These are phyloP conservation scores for Hucho hucho DNA, from an alignment of 2,113 vertebrate species.

Conservation along the genomic window DNA sequence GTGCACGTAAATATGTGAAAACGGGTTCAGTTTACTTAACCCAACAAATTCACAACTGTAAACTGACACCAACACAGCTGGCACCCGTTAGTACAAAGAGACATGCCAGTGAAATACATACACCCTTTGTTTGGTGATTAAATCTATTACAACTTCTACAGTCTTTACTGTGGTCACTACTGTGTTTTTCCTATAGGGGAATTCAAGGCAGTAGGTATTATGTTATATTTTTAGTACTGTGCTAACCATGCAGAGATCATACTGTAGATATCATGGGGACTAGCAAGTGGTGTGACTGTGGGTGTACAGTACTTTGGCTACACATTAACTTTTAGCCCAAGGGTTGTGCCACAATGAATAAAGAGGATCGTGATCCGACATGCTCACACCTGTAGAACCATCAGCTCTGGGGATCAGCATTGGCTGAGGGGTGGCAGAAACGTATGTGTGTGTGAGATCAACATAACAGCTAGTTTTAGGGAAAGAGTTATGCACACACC, in stretches of 20 bases:
- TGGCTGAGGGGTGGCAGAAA: no score
- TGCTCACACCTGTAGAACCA: no score
- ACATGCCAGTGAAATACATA: constrained; percentile 28
- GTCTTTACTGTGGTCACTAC: constrained; percentile 25
- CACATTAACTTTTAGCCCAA: no score
- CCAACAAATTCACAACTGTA: constrained; percentile 31
- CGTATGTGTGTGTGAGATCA: no score
- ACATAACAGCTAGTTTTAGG: no score
- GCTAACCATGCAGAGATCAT: not conserved
- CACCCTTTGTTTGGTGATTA: constrained; percentile 6
- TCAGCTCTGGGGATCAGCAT: no score
- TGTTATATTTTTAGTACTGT: not conserved
- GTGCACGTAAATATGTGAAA: not conserved
- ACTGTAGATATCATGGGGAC: not conserved
- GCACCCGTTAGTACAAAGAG: constrained; percentile 41
- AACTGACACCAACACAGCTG: constrained; percentile 51
- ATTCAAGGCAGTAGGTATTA: constrained; percentile 36
- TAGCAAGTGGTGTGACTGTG: no score
- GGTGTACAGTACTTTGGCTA: no score
- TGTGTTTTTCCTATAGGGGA: constrained; percentile 11
- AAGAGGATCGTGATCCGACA: no score
- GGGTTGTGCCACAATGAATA: no score
- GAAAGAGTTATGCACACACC: no score
- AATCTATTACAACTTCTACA: not conserved
- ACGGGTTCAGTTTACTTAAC: constrained; percentile 15